Base-by-base conservation (phyloP, 2,888 invertebrate genomes). In the Calliopum simillimum region DNA sequence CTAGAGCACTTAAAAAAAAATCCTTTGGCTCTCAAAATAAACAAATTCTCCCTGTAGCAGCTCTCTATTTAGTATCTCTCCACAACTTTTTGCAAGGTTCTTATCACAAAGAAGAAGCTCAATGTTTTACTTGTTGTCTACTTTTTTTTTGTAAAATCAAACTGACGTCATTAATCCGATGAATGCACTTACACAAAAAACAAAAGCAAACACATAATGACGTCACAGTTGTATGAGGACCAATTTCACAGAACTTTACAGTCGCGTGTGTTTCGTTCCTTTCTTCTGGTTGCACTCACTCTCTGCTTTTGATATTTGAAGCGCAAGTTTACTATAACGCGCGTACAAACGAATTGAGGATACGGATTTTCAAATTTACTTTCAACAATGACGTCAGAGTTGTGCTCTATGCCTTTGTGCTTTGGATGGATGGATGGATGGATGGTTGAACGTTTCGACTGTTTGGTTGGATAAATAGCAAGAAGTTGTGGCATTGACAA, bases 141-240 rank as follows among this genome's bases (percentile, higher is more conserved):
- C 33, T 8, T 33, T 33, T 33, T n/a, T n/a, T n/a, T n/a, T n/a
- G n/a, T n/a, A 2, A 33, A 33, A 33, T 33, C 3, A 33, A 33
- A 33, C 21, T 21, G 62, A 62, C 62, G 62, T 62, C 62, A 62
- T 62, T 46, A 47, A 51, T 51, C 47, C 13, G 44, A 25, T 23
- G 47, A 19, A 44, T 21, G 46, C 19, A 33, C 33, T 33, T 33
- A 33, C 8, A 5, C 5, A 33, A 33, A 5, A 33, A n/a, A n/a
- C n/a, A n/a, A n/a, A 33, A 62, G 46, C 21, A 19, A 46, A 23
- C 44, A 19, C n/a, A 21, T 21, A 19, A 47, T 62, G 62, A 62
- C 62, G 62, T 62, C 47, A 47, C 46, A 46, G 62, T 47, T 62
- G 51, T 51, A 21, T 21, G 19, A 51, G 51, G 51, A 16, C 12